Percentiles rank a stretch among this genome's conserved stretches.
phyloP scores from a whole-genome alignment of 2,888 invertebrate species.

The Brachycybe producta region DNA sequence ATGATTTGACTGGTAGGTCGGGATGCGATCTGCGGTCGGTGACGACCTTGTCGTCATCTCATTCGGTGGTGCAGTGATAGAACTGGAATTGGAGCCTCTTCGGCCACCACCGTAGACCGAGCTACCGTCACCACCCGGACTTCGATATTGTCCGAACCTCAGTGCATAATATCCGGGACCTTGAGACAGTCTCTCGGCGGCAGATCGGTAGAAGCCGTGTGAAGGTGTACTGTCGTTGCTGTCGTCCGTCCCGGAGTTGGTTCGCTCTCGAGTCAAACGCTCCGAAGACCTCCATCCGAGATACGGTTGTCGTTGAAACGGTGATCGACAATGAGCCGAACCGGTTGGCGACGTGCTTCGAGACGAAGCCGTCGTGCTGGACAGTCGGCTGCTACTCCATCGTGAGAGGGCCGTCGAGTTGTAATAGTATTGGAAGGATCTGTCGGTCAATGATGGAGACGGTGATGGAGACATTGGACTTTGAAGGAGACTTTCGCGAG shows the following conservation, averaged over 20 bases:
- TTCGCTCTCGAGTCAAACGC: constrained; percentile 40
- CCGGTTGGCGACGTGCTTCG: constrained; percentile 21
- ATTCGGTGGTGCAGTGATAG: constrained; percentile 20
- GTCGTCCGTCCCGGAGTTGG: constrained; percentile 30
- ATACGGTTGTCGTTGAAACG: constrained; percentile 59
- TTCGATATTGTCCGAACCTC: constrained; percentile 8
- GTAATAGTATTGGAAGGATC: constrained; percentile 32
- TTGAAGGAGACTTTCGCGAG: constrained; percentile 24
- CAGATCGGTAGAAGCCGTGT: constrained; percentile 45
- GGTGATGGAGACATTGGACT: constrained; percentile 25
- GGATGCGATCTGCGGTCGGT: constrained; percentile 12
- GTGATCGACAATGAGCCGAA: constrained; percentile 14
- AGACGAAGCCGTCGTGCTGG: constrained; percentile 47
- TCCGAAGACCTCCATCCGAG: constrained; percentile 76
- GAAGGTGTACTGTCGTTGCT: constrained; percentile 40
- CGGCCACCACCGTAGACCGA: constrained; percentile 42
- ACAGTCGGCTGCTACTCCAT: constrained; percentile 46
- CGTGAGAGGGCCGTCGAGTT: constrained; percentile 16
- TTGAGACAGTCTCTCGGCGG: constrained; percentile 40
- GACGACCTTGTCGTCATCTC: not conserved
- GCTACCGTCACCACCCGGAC: constrained; percentile 5
- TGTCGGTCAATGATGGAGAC: constrained; percentile 35
- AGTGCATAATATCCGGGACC: constrained; percentile 19
- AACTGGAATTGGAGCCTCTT: constrained; percentile 30
- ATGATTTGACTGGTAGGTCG: constrained; percentile 33